Base-by-base conservation (phyloP, 2,113 vertebrate genomes). In the Takifugu bimaculatus region DNA sequence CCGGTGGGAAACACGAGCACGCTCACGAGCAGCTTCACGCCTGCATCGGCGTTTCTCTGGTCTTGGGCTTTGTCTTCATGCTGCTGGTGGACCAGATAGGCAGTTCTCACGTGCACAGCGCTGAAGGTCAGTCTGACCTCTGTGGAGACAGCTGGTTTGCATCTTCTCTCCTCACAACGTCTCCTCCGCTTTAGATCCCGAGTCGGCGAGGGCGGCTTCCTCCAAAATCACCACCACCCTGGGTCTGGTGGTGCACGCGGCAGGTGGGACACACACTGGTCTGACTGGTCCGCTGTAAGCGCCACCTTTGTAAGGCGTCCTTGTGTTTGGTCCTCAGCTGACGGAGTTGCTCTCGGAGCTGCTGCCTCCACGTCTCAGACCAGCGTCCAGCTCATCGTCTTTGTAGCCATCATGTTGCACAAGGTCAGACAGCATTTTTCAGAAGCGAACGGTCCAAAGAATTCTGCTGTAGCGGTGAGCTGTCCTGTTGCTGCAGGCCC, bases 11-110 rank as follows among this genome's bases (percentile, higher is more conserved):
- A 20, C 89, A 91, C 1, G 76, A 71, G 15, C 90, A 90, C 81
- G 50, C 79, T 3, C 92, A 95, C 2, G 89, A 88, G 73, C 89
- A 92, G 65, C 84, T 99, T 10, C 96, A 99, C 0, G 96, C 96
- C 69, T 98, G 91, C 88, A 99, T 99, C 1, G 96, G 97, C 0
- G 90, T 99, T 15, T 98, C 97, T 10, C 92, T 99, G 2, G 96
- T 99, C 0, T 88, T 99, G 0, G 97, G 97, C 76, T 99, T 99
- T 50, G 97, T 99, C 75, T 99, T 99, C 75, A 99, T 99, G 97
- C 90, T 99, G 9, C 75, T 99, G 57, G 95, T 99, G 66, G 97
- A 99, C 80, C 96, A 98, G 88, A 96, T 99, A 52, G 97, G 97
- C 70, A 95, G 90, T 51, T 92, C 95, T 60, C 97, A 97, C 4